Conservation (phyloP, 2,797 vertebrate genomes). For the Scomberomorus guttatus region DNA sequence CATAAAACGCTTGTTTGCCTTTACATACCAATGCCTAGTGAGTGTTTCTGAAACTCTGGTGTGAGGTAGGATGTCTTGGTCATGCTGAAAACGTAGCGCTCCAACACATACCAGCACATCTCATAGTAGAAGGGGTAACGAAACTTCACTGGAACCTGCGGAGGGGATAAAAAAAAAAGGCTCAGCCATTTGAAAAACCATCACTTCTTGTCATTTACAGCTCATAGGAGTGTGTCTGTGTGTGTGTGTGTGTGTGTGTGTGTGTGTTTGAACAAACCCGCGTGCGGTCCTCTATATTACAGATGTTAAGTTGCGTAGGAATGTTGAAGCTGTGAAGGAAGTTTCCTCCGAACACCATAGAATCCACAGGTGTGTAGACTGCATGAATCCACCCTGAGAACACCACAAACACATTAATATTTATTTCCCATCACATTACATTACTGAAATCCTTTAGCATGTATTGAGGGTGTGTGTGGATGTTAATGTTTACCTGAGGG, state of each 20-base stretch:
- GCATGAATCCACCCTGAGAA: constrained; percentile 96
- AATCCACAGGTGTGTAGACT: constrained; percentile 96
- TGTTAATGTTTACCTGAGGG: constrained; percentile 89
- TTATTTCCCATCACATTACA: not conserved
- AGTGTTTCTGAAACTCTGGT: constrained; percentile 96
- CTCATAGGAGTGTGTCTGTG: not conserved
- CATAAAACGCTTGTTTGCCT: not conserved
- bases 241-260: not conserved
- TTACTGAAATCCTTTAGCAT: not conserved
- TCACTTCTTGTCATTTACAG: not conserved
- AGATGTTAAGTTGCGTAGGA: constrained; percentile 95
- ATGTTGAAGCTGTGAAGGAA: constrained; percentile 99
- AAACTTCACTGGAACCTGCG: constrained; percentile 95
- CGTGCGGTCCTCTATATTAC: constrained; percentile 95
- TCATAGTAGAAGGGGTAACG: constrained; percentile 98
- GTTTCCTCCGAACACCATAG: constrained; percentile 97
- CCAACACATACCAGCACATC: constrained; percentile 99
- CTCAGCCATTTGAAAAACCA: not conserved
- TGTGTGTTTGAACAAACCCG: constrained; percentile 83
- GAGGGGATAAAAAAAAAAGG: not conserved
- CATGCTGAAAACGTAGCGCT: constrained; percentile 95
- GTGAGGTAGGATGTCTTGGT: constrained; percentile 95
- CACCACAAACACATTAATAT: constrained; percentile 7
- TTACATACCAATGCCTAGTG: constrained; percentile 92
- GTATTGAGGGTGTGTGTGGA: not conserved